Percentiles rank a stretch among this genome's conserved stretches.
These are phyloP conservation scores for Laspeyria flexula DNA, from an alignment of 2,888 invertebrate species.

Conservation along the genomic window DNA sequence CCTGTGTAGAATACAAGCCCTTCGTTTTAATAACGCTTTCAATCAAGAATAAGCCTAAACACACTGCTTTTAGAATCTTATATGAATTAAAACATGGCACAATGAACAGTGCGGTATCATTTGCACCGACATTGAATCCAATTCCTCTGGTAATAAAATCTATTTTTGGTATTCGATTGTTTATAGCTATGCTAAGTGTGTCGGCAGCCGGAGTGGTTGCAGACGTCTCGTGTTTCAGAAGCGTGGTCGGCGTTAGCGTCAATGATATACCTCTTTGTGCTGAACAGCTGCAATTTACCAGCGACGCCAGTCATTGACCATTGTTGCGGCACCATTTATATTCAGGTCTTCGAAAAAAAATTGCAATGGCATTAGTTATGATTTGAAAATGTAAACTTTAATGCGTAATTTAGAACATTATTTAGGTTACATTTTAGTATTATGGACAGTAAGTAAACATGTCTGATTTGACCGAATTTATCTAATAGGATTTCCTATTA, in stretches of 20 bases:
- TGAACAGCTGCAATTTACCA: slow-evolving; percentile 50
- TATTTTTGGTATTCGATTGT: slow-evolving; percentile 76
- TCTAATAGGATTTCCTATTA: too few relatives aligned
- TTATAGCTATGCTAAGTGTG: slow-evolving; percentile 71
- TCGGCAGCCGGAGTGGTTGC: slow-evolving; percentile 69
- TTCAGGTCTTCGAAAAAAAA: slow-evolving; percentile 33
- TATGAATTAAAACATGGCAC: slow-evolving; percentile 54
- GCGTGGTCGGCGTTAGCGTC: slow-evolving; percentile 66
- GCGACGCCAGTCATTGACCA: slow-evolving; percentile 32
- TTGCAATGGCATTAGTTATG: too few relatives aligned
- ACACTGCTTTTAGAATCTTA: slow-evolving; percentile 56
- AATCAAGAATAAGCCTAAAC: slow-evolving; percentile 57
- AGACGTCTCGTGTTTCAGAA: slow-evolving; percentile 74
- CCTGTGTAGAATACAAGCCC: slow-evolving; percentile 52
- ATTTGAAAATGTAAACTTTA: too few relatives aligned
- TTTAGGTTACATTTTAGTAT: too few relatives aligned
- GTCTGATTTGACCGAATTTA: too few relatives aligned
- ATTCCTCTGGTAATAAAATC: slow-evolving; percentile 76
- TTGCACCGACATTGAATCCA: slow-evolving; percentile 76
- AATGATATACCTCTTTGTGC: slow-evolving; percentile 68
- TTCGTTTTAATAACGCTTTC: slow-evolving; percentile 45
- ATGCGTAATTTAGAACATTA: too few relatives aligned
- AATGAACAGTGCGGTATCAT: slow-evolving; percentile 62
- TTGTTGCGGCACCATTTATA: slow-evolving; percentile 40
- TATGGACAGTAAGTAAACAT: too few relatives aligned